Base-by-base conservation (phyloP, 2,797 vertebrate genomes). In the Bradypus variegatus region DNA sequence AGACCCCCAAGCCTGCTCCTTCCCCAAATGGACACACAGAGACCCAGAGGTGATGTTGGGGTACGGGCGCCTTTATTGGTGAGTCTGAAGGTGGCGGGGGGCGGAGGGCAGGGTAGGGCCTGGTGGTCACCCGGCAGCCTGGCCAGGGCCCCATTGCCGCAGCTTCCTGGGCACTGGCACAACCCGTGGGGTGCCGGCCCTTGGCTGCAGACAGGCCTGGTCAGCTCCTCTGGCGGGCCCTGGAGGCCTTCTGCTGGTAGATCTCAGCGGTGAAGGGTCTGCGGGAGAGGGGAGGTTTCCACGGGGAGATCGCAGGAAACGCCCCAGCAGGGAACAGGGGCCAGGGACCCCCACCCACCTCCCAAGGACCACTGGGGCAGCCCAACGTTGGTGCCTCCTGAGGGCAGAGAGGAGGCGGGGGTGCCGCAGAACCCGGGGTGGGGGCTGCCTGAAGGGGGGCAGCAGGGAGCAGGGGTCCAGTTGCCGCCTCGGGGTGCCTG, bases 261-360 rank as follows among this genome's bases (percentile, higher is more conserved):
- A 99, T 98, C 93, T 98, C 97, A 38, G 98, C 97, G 0, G 99
- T 99, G 97, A 99, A 99, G 60, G 99, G 98, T 96, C 99, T 99
- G 97, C 4, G 2, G 78, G 29, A 53, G 79, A 1, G 1, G 58
- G 82, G 73, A 75, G 53, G 38, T 29, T 79, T 25, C 0, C 0
- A 62, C 90, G 41, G 87, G 64, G 38, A 8, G n/a, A 27, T 19
- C 25, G 5, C 0, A 14, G 69, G 41, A 21, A 10, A 16, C 21
- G 5, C 6, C 27, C 33, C 8, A 23, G 14, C 73, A 76, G 7
- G 15, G 73, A 76, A 16, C 65, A 19, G 45, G 29, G 29, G 31
- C 29, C 31, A 50, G 48, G 41, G 25, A 38, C 16, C 69, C 41
- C 75, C 45, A 45, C 45, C 53, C 8, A 36, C 8, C 25, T 41